Evolutionary conservation across 2,797 vertebrate species (phyloP).

Genomic region (Malurus splendens): DNA sequence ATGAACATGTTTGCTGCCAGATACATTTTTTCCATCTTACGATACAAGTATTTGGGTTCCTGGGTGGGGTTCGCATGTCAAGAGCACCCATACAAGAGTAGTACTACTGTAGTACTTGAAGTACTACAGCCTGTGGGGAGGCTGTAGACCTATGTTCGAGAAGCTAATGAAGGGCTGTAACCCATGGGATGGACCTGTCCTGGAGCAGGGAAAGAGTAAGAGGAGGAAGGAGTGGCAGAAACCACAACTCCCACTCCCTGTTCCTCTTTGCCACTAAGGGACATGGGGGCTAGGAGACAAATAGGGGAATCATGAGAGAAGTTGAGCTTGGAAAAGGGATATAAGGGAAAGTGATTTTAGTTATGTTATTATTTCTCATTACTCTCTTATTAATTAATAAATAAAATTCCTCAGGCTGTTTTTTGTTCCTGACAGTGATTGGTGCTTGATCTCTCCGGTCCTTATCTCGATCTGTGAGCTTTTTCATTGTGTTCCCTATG

Average conservation of each 20-base stretch:
- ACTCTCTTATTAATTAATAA: neutral
- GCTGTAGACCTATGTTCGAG: neutral
- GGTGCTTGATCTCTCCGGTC: neutral
- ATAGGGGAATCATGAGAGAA: neutral
- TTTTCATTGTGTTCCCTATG: neutral
- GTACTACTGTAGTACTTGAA: neutral
- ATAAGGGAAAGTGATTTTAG: neutral
- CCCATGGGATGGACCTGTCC: neutral
- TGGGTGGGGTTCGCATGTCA: rapidly evolving
- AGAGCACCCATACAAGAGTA: neutral
- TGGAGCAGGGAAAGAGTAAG: neutral
- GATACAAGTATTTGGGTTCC: neutral
- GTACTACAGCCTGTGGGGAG: neutral
- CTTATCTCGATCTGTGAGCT: rapidly evolving
- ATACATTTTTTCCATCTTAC: neutral
- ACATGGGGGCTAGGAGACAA: rapidly evolving
- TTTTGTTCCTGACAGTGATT: neutral
- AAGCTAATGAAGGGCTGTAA: neutral
- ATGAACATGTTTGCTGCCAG: neutral
- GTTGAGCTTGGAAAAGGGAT: neutral
- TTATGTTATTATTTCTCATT: neutral
- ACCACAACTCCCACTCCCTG: neutral
- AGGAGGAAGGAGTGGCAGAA: neutral
- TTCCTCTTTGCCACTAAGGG: neutral
- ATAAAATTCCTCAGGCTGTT: neutral